Conservation (phyloP, 1,140 invertebrate genomes). For the Artemia franciscana region DNA sequence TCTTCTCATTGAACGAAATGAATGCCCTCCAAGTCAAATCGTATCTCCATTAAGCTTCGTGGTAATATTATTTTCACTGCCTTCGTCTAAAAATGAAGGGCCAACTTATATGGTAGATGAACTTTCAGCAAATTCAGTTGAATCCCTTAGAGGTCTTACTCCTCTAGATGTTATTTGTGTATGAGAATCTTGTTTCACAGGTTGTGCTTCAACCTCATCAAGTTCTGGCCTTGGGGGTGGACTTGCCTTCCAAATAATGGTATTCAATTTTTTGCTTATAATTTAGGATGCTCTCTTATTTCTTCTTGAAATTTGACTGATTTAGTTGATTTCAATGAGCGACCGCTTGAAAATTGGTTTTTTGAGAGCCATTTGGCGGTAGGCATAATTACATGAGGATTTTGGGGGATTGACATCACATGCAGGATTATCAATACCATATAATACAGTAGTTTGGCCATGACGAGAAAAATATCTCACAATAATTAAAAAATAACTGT, state of each 20-base stretch:
- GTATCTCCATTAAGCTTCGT: not conserved
- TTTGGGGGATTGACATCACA: not conserved
- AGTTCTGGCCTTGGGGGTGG: not conserved
- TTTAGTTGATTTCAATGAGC: not conserved
- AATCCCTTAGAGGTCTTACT: not conserved
- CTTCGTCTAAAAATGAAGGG: not conserved
- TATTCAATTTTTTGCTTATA: not conserved
- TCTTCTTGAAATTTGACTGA: not conserved
- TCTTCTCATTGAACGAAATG: not conserved
- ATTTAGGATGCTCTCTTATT: not conserved
- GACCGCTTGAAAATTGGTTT: not conserved
- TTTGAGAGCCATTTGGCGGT: not conserved
- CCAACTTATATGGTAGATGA: not conserved
- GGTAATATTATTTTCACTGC: not conserved
- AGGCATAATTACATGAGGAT: not conserved
- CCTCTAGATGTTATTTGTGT: not conserved
- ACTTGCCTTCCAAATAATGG: not conserved
- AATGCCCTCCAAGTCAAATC: not conserved
- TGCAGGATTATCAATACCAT: not conserved
- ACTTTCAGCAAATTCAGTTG: not conserved
- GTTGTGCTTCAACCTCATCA: not conserved
- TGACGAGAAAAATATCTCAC: not conserved
- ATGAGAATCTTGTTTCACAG: not conserved
- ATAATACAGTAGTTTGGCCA: not conserved
- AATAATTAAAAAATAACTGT: no score